Evolutionary conservation across 1,140 invertebrate genomes (phyloP).

Genomic region (Drosophila nasuta): DNA sequence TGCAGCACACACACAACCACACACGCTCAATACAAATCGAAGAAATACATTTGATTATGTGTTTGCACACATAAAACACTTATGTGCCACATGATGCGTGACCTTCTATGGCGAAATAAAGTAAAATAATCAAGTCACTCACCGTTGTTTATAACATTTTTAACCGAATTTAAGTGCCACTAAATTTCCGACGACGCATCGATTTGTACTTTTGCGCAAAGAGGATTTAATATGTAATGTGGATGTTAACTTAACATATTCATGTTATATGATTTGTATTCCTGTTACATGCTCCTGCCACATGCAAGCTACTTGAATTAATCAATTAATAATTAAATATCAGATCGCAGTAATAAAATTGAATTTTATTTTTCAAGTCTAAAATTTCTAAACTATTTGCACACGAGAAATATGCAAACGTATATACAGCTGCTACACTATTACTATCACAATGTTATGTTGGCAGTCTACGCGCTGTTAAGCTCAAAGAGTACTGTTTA

Average conservation of each 20-base stretch:
- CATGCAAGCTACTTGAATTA: neutral
- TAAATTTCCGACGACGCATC: constrained; percentile 29
- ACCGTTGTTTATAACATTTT: constrained; percentile 70
- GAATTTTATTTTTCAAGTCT: neutral
- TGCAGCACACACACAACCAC: constrained; percentile 28
- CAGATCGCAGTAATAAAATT: neutral
- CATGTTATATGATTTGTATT: constrained; percentile 14
- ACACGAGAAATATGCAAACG: neutral
- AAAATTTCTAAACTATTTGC: neutral
- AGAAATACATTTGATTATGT: neutral
- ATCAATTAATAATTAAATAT: constrained; percentile 3
- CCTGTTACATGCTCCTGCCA: constrained; percentile 13
- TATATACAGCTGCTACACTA: constrained; percentile 4
- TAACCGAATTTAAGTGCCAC: constrained; percentile 19
- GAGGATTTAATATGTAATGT: constrained; percentile 33
- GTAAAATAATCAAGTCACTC: constrained; percentile 36
- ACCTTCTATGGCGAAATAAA: neutral
- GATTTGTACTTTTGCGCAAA: constrained; percentile 33
- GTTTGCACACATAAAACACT: neutral
- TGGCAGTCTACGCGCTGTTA: constrained; percentile 3
- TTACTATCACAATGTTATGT: constrained; percentile 5
- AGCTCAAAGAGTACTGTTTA: constrained; percentile 7
- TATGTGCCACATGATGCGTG: neutral
- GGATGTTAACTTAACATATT: constrained; percentile 25
- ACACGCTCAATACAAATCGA: constrained; percentile 3